phyloP scores from a whole-genome alignment of 2,888 invertebrate species.

The Pyrochroa serraticornis region DNA sequence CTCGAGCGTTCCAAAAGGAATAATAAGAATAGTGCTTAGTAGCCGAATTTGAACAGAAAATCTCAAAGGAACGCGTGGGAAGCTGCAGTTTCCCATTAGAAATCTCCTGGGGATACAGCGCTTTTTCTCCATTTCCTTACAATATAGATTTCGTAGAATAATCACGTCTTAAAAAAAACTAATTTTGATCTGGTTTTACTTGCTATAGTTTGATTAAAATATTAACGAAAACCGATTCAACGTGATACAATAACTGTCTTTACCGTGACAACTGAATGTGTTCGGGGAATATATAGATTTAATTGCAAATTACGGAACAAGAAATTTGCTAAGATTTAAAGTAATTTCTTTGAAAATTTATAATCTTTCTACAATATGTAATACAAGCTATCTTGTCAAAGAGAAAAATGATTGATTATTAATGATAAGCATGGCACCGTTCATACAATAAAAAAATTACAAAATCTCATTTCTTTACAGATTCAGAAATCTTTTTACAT shows the following conservation, averaged over 20 bases:
- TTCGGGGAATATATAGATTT: no score
- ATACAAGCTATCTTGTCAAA: no score
- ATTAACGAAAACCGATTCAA: no score
- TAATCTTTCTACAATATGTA: no score
- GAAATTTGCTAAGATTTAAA: no score
- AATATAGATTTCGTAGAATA: neutral
- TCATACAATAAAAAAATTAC: neutral
- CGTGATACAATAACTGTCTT: no score
- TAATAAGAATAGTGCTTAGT: slow-evolving; percentile 7
- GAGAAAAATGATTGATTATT: no score
- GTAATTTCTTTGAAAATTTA: no score
- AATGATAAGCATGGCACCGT: neutral
- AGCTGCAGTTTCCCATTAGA: slow-evolving; percentile 12
- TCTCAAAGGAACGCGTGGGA: slow-evolving; percentile 8
- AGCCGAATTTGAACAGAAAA: slow-evolving; percentile 9
- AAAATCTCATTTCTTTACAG: no score
- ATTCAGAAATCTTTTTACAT: no score
- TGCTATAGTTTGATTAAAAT: neutral
- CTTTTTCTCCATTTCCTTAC: slow-evolving; percentile 1
- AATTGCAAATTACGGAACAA: no score
- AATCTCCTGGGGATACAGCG: slow-evolving; percentile 2
- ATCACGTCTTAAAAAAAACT: neutral
- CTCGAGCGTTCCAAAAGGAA: neutral
- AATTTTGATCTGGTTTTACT: neutral
- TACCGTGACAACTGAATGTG: no score